Evolutionary conservation across 2,888 invertebrate genomes (phyloP).

Genomic region (Loripinus fragilis): DNA sequence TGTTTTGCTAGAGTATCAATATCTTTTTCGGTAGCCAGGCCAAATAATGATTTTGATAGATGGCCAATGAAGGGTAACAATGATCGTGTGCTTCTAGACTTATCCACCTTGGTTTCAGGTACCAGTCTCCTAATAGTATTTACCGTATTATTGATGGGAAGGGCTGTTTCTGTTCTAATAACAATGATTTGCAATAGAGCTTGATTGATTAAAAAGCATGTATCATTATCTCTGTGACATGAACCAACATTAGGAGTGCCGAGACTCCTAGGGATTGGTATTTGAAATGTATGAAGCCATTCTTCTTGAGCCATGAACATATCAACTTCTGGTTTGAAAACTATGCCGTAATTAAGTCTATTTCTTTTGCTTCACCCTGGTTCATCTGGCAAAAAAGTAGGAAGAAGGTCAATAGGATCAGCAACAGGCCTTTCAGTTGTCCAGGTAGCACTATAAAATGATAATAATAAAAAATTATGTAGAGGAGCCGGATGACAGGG

Average conservation of each 20-base stretch:
- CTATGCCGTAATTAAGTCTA: conserved; percentile 7
- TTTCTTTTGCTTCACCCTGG: neutral
- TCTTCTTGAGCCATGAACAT: neutral
- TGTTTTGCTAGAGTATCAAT: conserved; percentile 31
- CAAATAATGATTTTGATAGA: conserved; percentile 45
- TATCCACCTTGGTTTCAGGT: neutral
- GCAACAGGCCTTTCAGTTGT: neutral
- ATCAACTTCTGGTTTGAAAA: neutral
- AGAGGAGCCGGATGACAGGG: neutral
- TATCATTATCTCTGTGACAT: conserved; percentile 7
- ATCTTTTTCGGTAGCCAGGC: conserved; percentile 49
- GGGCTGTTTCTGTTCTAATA: conserved; percentile 7
- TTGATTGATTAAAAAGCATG: neutral
- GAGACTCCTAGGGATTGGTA: neutral
- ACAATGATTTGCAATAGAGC: neutral
- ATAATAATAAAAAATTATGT: too few species aligned
- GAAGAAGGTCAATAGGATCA: neutral
- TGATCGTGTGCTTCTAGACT: conserved; percentile 16
- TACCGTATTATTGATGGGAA: neutral
- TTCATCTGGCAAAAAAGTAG: neutral
- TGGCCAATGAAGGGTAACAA: conserved; percentile 45
- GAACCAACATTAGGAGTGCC: neutral
- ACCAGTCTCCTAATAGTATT: neutral
- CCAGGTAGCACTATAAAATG: too few species aligned
- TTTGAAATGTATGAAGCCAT: conserved; percentile 6